Evolutionary conservation across 2,113 vertebrate species (phyloP).

Genomic region (Salvelinus fontinalis): DNA sequence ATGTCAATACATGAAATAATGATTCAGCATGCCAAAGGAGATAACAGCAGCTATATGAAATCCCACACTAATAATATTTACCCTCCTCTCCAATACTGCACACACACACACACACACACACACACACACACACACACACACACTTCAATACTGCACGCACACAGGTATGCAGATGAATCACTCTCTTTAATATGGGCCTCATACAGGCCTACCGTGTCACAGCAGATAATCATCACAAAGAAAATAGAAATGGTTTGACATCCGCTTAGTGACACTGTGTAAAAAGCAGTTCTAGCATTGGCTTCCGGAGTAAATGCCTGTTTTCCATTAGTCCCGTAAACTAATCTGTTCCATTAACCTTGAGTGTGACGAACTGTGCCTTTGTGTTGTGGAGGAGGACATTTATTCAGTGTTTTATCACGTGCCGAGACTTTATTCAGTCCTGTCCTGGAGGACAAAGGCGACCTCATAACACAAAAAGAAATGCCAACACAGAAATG

Average conservation of each 20-base stretch:
- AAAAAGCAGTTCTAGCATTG: neutral
- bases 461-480: neutral
- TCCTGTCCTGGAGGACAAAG: neutral
- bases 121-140: neutral
- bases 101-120: no score
- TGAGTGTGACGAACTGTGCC: neutral
- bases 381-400: neutral
- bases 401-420: neutral
- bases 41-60: conserved; percentile 24
- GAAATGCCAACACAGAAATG: neutral
- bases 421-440: neutral
- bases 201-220: conserved; percentile 9
- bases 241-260: conserved; percentile 5
- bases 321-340: neutral
- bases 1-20: neutral
- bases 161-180: conserved; percentile 32
- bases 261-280: conserved; percentile 15
- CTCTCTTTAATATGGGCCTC: neutral
- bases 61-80: conserved; percentile 42
- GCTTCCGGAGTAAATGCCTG: neutral
- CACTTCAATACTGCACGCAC: conserved; percentile 4
- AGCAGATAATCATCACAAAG: conserved; percentile 11
- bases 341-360: neutral
- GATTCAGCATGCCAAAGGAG: conserved; percentile 21
- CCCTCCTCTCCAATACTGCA: conserved; percentile 13